These are phyloP conservation scores for Gallinago media DNA, from an alignment of 2,113 vertebrate genomes.

Conservation along the genomic window DNA sequence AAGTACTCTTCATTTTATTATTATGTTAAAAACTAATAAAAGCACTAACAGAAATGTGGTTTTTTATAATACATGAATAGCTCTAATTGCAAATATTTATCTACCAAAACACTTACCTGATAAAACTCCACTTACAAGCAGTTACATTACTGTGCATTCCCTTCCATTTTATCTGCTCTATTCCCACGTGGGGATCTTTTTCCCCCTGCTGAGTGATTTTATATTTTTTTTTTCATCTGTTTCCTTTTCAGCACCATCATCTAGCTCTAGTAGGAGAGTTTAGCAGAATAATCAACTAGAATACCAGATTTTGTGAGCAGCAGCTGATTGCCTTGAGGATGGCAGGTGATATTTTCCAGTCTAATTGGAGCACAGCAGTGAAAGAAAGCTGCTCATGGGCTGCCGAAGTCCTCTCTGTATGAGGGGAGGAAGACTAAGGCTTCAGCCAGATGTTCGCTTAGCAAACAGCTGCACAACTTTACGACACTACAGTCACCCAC, in stretches of 20 bases:
- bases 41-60: accelerated
- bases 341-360: neutral
- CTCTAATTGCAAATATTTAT: neutral
- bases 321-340: neutral
- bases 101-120: neutral
- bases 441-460: neutral
- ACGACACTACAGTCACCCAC: neutral
- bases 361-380: neutral
- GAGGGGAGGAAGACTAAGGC: neutral
- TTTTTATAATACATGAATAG: neutral
- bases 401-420: neutral
- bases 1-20: neutral
- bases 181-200: neutral
- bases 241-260: neutral
- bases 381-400: neutral
- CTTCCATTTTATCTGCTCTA: neutral
- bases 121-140: neutral
- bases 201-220: neutral
- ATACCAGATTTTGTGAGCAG: neutral
- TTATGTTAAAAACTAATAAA: neutral
- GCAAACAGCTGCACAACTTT: neutral
- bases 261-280: neutral
- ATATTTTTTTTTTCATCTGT: neutral
- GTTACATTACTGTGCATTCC: neutral
- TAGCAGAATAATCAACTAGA: neutral